Percentiles rank a stretch among this genome's conserved stretches.
Conservation (phyloP, 2,797 vertebrate genomes). For the Heliangelus exortis region DNA sequence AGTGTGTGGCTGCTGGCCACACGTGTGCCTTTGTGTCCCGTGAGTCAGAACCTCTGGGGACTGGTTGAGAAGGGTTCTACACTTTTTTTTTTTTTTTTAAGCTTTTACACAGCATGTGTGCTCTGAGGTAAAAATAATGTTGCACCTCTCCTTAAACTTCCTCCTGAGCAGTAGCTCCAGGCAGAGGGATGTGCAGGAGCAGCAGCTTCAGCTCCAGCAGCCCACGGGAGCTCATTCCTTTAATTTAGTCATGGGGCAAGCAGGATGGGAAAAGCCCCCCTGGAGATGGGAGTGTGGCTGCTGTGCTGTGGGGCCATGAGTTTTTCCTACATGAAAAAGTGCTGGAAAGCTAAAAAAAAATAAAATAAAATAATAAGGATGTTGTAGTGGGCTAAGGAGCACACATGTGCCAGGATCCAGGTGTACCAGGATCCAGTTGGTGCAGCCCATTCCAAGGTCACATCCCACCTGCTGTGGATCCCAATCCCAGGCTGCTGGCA, state of each 20-base stretch:
- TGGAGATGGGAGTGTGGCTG: not conserved
- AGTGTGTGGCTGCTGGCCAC: not conserved
- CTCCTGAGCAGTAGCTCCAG: not conserved
- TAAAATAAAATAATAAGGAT: too few relatives aligned
- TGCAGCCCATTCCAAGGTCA: not conserved
- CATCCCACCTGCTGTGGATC: not conserved
- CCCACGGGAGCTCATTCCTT: not conserved
- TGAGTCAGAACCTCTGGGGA: constrained; percentile 14
- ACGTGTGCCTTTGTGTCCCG: not conserved
- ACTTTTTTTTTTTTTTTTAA: not conserved
- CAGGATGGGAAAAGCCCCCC: not conserved
- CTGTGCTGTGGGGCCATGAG: not conserved
- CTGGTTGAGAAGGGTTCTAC: not conserved
- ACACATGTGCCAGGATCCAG: fast-evolving
- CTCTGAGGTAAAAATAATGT: constrained; percentile 43
- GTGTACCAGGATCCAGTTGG: fast-evolving
- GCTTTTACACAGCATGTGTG: constrained; percentile 31
- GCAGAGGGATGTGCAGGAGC: not conserved
- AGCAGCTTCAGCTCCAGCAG: not conserved
- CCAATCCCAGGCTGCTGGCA: not conserved
- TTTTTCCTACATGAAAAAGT: not conserved
- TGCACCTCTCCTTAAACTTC: constrained; percentile 17
- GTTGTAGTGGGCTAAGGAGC: not conserved
- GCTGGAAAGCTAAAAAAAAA: not conserved
- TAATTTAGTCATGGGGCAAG: not conserved